phyloP scores from a whole-genome alignment of 2,888 invertebrate species.

The Polietes domitor region DNA sequence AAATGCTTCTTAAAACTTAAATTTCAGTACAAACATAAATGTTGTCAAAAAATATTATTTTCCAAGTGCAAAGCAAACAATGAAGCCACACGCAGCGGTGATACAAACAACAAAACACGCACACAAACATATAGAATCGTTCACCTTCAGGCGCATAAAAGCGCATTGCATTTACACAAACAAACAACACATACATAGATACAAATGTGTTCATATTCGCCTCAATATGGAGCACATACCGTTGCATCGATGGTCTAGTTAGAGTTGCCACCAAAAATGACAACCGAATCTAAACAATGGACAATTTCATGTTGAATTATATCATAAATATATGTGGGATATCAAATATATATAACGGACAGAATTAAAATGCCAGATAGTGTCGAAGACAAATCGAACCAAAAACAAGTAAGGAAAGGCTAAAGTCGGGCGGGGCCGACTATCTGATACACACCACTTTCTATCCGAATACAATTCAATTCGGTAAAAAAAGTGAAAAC shows the following conservation, averaged over 20 bases:
- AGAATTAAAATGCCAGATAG: no score
- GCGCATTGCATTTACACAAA: neutral
- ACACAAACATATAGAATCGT: neutral
- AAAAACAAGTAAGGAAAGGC: no score
- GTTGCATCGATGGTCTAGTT: neutral
- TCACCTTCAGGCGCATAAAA: neutral
- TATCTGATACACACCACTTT: no score
- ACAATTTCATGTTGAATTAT: no score
- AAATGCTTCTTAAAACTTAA: neutral
- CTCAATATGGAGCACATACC: neutral
- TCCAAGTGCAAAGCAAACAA: constrained; percentile 1
- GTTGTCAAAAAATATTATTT: constrained; percentile 4
- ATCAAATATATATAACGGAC: no score
- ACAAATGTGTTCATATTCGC: neutral
- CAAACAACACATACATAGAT: neutral
- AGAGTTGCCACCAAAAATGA: no score
- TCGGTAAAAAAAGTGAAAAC: no score
- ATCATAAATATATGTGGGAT: no score
- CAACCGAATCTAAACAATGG: no score
- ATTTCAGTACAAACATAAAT: neutral
- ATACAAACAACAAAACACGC: neutral
- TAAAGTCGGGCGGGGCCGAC: no score
- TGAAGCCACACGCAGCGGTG: neutral
- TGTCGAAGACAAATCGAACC: no score
- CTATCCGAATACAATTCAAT: no score